phyloP scores from a whole-genome alignment of 2,113 vertebrate species.

The Cinclus mexicanus region DNA sequence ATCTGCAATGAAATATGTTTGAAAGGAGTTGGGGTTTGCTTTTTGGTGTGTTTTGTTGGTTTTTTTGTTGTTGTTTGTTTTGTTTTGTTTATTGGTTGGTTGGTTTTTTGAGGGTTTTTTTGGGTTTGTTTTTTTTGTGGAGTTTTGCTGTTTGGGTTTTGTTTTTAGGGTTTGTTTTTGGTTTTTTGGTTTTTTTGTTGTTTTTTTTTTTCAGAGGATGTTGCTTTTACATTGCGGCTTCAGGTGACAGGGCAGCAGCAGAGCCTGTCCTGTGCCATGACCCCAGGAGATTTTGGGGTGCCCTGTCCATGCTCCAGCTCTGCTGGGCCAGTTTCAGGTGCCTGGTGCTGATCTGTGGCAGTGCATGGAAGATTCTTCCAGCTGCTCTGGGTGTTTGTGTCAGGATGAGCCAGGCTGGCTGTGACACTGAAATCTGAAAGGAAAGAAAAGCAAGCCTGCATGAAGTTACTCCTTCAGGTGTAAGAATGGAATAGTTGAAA shows the following conservation, averaged over 20 bases:
- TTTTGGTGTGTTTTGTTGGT: neutral
- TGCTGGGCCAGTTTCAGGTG: neutral
- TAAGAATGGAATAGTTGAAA: neutral
- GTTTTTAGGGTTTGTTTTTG: neutral
- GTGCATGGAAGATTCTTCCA: neutral
- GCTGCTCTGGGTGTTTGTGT: neutral
- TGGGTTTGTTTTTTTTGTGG: neutral
- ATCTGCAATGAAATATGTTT: neutral
- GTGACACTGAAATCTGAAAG: neutral
- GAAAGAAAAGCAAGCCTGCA: neutral
- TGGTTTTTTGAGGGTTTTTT: neutral
- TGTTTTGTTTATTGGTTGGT: neutral
- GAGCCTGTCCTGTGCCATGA: accelerated
- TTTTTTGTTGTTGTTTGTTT: no score
- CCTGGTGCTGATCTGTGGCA: neutral
- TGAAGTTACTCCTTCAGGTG: neutral
- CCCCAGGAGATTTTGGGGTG: neutral
- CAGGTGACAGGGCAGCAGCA: neutral
- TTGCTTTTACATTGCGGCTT: neutral
- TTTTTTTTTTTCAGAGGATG: neutral
- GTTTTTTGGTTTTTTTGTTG: neutral
- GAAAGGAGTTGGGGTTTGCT: neutral
- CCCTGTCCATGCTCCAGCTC: neutral
- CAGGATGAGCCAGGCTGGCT: neutral
- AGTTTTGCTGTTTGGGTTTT: neutral